Evolutionary conservation across 2,888 invertebrate genomes (phyloP), one percentile per base, ranked within the genome.

Genomic region (Alloscopus bannaensis): DNA sequence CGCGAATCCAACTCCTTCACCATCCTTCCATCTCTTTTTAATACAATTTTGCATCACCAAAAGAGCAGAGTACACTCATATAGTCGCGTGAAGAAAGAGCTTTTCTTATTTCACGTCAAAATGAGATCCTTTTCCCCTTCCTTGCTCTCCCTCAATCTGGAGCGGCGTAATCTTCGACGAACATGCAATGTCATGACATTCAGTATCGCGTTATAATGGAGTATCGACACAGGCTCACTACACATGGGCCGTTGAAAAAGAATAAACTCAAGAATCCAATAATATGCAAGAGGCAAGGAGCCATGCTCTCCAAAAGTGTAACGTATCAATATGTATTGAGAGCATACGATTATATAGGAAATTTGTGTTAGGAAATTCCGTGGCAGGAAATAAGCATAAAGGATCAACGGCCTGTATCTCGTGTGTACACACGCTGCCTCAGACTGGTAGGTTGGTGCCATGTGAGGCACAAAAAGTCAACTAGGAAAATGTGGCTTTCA

Each of bases 181-280:
- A 71, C 71, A 71, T 72, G 72, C 72, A 72, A 72, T 72, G 72
- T 72, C 72, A 72, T 72, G 72, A 72, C 72, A 72, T 72, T 64
- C 72, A 52, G 55, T 64, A 57, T 64, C 20, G 22, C 18, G 45
- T 16, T 45, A 45, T 69, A 69, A 69, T 68, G n/a, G n/a, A 69
- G 52, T 59, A 18, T 69, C 40, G 6, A 40, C 24, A 36, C 6
- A 13, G 6, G 13, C 6, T n/a, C 13, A 18, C 45, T 45, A 45
- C 18, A 45, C 8, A 16, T 45, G 45, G 6, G 36, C 6, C 36
- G 6, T 45, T 16, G 45, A 4, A 16, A n/a, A 16, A 45, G n/a
- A 47, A 11, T 52, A 52, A 52, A 57, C 28, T 26, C 57, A 57
- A 57, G 57, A 57, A 57, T 28, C 57, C 28, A 57, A 28, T 57